These are phyloP conservation scores for Anguilla rostrata DNA, from an alignment of 2,113 vertebrate species.

Conservation along the genomic window DNA sequence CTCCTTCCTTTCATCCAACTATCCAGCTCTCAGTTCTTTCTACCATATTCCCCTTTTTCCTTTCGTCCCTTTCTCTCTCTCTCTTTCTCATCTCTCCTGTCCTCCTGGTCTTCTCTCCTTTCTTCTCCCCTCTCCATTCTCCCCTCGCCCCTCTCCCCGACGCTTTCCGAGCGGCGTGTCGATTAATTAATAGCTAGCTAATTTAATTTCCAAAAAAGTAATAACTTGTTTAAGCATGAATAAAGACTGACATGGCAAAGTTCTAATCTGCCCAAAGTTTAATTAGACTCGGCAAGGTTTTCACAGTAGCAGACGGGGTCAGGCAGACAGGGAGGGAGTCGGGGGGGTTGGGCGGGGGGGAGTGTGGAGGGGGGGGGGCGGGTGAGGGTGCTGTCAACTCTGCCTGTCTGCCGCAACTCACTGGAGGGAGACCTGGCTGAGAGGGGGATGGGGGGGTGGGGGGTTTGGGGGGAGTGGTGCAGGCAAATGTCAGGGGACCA, in stretches of 20 bases:
- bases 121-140: conserved; percentile 26
- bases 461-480: conserved; percentile 24
- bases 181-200: conserved; percentile 78
- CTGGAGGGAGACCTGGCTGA: conserved; percentile 9
- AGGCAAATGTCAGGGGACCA: conserved; percentile 32
- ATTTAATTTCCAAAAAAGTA: conserved; percentile 77
- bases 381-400: conserved; percentile 8
- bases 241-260: conserved; percentile 75
- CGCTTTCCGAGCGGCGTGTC: conserved; percentile 57
- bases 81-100: background rate
- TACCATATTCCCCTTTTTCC: conserved; percentile 9
- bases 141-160: conserved; percentile 27
- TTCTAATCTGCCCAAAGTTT: conserved; percentile 75
- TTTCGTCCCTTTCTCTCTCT: conserved; percentile 1
- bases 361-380: background rate
- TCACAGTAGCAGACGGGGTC: conserved; percentile 52
- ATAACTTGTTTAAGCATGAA: conserved; percentile 77
- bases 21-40: background rate
- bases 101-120: background rate
- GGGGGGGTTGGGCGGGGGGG: background rate
- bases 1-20: no score
- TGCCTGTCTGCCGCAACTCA: conserved; percentile 30
- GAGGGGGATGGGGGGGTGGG: conserved; percentile 20
- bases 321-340: conserved; percentile 29
- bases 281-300: conserved; percentile 70